Percentiles rank a stretch among this genome's conserved stretches.
Conservation (phyloP, 2,888 invertebrate genomes). For the Acanthococcus lagerstroemiae region DNA sequence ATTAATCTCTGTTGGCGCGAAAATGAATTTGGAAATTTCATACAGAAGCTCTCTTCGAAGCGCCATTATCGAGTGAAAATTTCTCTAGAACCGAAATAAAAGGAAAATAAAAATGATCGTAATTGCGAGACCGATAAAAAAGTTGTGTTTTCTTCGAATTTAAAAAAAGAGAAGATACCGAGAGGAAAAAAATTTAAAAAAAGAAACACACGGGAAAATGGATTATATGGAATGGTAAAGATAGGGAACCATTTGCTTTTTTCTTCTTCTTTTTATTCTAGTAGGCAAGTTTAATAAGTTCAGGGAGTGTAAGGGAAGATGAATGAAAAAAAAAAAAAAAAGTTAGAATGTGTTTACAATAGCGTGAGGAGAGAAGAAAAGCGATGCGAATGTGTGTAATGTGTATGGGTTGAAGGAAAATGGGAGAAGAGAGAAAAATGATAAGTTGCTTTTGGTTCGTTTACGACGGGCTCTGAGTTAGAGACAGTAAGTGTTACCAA, state of each 20-base stretch:
- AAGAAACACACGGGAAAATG: neutral
- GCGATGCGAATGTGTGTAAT: neutral
- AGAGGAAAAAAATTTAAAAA: slow-evolving; percentile 6
- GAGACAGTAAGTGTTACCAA: neutral
- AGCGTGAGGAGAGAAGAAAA: slow-evolving; percentile 4
- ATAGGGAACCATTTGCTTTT: neutral
- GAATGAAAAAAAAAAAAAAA: slow-evolving; percentile 6
- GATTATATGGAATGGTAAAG: neutral
- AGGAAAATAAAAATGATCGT: slow-evolving; percentile 6
- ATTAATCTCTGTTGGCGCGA: neutral
- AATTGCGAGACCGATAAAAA: neutral
- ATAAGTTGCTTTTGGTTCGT: neutral
- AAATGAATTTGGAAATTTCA: neutral
- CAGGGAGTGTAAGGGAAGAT: neutral
- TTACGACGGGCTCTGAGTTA: neutral
- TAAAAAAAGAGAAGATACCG: slow-evolving; percentile 4
- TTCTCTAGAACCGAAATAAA: slow-evolving; percentile 6
- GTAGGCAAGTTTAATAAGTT: slow-evolving; percentile 11
- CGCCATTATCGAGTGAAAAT: neutral
- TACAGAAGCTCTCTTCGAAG: neutral
- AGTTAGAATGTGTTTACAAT: slow-evolving; percentile 13
- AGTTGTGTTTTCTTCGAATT: neutral
- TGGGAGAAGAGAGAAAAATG: neutral
- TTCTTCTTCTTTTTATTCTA: neutral
- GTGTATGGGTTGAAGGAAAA: neutral